Percentiles rank a stretch among this genome's conserved stretches.
Evolutionary conservation across 2,113 vertebrate genomes (phyloP).

Genomic region (Columbina picui): DNA sequence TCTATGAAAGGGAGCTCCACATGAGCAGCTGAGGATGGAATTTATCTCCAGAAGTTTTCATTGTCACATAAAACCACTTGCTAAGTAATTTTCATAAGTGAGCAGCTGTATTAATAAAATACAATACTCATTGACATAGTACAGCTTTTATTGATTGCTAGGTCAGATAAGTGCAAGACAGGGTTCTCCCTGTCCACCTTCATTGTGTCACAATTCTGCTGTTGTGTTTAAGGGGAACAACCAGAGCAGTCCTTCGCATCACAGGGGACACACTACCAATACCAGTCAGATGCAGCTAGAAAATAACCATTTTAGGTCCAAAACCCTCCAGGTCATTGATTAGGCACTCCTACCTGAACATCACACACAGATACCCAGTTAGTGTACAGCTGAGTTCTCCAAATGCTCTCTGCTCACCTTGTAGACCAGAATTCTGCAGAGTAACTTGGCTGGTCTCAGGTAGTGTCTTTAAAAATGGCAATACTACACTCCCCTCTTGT

Average conservation of each 20-base stretch:
- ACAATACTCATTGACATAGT: neutral
- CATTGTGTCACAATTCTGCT: neutral
- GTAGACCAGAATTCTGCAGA: conserved; percentile 45
- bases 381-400: neutral
- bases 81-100: neutral
- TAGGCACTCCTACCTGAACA: neutral
- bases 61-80: neutral
- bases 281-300: neutral
- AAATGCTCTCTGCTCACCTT: conserved; percentile 50
- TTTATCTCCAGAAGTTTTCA: neutral
- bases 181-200: neutral
- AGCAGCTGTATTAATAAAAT: neutral
- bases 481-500: conserved; percentile 39
- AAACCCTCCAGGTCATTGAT: neutral
- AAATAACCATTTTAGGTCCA: neutral
- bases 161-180: neutral
- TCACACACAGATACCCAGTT: neutral
- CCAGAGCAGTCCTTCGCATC: neutral
- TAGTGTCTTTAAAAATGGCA: conserved; percentile 53
- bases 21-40: neutral
- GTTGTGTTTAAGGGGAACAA: neutral
- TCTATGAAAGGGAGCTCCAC: neutral
- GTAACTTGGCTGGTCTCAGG: conserved; percentile 45
- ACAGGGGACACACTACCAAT: neutral
- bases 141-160: neutral